Percentiles rank a stretch among this genome's conserved stretches.
phyloP scores from a whole-genome alignment of 2,113 vertebrate genomes.

The Proteles cristata region DNA sequence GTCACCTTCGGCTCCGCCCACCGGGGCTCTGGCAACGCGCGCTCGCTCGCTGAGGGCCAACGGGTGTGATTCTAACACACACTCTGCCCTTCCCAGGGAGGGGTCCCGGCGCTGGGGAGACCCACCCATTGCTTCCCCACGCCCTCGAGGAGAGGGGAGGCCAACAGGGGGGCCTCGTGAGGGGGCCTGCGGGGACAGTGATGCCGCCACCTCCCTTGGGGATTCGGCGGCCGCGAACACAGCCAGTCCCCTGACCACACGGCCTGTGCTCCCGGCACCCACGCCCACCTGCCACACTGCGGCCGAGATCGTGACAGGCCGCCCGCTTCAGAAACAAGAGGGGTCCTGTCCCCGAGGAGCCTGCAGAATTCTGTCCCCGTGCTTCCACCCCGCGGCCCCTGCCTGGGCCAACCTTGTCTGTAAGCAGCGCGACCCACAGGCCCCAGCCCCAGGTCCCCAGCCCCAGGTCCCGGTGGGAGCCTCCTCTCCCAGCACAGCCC shows the following conservation, averaged over 20 bases:
- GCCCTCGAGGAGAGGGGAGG: rapidly evolving
- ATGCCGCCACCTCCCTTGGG: rapidly evolving
- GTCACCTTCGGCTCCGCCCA: background rate
- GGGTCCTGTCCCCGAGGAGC: background rate
- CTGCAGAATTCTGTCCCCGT: background rate
- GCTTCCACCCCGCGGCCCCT: rapidly evolving
- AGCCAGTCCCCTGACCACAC: background rate
- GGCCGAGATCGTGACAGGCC: background rate
- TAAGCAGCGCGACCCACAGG: background rate
- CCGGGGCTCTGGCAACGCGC: rapidly evolving
- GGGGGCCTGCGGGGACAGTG: rapidly evolving
- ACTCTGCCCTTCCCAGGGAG: rapidly evolving
- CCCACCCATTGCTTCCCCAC: rapidly evolving
- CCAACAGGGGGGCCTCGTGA: rapidly evolving
- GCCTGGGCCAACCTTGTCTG: background rate
- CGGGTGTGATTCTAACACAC: background rate
- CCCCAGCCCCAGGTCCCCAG: background rate
- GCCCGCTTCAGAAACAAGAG: background rate
- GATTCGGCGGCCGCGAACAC: rapidly evolving
- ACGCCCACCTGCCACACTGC: background rate
- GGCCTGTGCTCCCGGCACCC: background rate
- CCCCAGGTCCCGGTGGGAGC: rapidly evolving
- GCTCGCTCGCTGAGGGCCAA: background rate
- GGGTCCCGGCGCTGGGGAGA: rapidly evolving
- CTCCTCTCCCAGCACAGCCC: background rate